Base-by-base conservation (phyloP, 1,140 invertebrate genomes). In the Nasonia longicornis region DNA sequence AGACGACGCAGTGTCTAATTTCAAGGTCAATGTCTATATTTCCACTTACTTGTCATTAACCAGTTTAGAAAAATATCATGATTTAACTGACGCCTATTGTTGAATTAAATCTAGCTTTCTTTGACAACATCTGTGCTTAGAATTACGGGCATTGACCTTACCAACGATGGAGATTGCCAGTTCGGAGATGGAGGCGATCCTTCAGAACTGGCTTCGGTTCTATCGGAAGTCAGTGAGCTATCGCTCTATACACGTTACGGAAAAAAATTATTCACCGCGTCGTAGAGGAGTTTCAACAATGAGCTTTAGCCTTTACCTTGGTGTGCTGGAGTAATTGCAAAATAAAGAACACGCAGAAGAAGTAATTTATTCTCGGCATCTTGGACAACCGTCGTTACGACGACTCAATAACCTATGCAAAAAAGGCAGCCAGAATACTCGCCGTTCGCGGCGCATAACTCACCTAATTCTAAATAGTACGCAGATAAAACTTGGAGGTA, bases 321-420 rank as follows among this genome's bases (percentile, higher is more conserved):
- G 1, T 7, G 31, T 6, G 11, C 29, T 69, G 26, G 10, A 35
- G 26, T 29, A 73, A 38, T 16, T 29, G 29, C 45, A 64, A 26
- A 42, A 79, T 12, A 10, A 73, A 0, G 11, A 12, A 64, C 7
- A 10, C 48, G 35, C 20, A 64, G 26, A 79, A 72, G 0, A 79
- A 10, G 22, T 45, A 63, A 64, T 6, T 48, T n/a, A 66, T 66
- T 67, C 48, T 73, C n/a, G 42, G n/a, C 78, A 80, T 74, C n/a
- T 42, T 79, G 2, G 14, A 16, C 6, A 58, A n/a, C 0, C 16
- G 52, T 58, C 3, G 3, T 20, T 58, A 12, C 45, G 16, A n/a
- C 20, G 16, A n/a, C 52, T 58, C 20, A 58, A 26, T 26, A 26
- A 16, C 16, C 16, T 7, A 58, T 6, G 16, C 2, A 1, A n/a